These are phyloP conservation scores for Bombus confusus DNA, from an alignment of 1,140 invertebrate species.

Conservation along the genomic window DNA sequence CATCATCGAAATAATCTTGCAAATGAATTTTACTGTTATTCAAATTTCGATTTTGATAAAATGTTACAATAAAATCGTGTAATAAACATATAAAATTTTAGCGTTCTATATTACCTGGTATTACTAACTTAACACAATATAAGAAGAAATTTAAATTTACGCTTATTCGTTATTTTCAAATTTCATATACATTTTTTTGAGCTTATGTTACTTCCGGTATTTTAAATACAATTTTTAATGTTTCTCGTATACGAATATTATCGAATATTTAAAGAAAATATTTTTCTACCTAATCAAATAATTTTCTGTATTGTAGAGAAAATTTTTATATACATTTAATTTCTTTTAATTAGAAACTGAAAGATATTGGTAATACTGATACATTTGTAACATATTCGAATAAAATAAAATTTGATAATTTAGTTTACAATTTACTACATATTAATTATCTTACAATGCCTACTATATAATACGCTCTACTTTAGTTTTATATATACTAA, in stretches of 20 bases:
- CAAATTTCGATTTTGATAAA: slow-evolving; percentile 90
- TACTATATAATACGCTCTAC: not conserved
- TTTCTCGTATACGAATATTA: not conserved
- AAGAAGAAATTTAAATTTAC: not conserved
- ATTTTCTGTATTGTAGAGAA: not conserved
- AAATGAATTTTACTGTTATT: slow-evolving; percentile 95
- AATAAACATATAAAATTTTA: not conserved
- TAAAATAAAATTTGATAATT: slow-evolving; percentile 17
- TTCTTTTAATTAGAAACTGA: not conserved
- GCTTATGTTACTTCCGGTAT: not conserved
- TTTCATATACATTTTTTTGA: not conserved
- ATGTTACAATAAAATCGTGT: slow-evolving; percentile 61
- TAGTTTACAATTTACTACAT: not conserved
- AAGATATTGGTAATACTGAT: slow-evolving; percentile 16
- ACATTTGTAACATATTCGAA: not conserved
- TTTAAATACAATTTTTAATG: not conserved
- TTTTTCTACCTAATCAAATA: not conserved
- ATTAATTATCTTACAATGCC: not conserved
- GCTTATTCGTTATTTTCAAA: not conserved
- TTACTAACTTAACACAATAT: not conserved
- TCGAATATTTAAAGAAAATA: not conserved
- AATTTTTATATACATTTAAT: not conserved
- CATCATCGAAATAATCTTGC: slow-evolving; percentile 94
- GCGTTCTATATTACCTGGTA: not conserved
- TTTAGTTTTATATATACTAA: not conserved